Conservation (phyloP, 2,113 vertebrate genomes). For the Phainopepla nitens region DNA sequence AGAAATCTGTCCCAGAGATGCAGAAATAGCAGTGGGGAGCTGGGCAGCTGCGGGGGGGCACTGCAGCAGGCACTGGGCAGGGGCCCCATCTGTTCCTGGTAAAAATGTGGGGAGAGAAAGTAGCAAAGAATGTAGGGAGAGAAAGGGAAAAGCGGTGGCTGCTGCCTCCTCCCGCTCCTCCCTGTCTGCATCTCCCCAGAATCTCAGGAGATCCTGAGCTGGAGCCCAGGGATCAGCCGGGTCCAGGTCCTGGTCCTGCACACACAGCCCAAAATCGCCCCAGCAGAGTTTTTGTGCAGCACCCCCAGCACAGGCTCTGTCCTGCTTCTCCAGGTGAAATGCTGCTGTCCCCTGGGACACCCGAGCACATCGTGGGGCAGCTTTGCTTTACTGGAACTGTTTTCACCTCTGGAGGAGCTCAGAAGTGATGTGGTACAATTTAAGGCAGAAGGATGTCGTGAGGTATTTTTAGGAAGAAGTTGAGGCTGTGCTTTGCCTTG, state of each 20-base stretch:
- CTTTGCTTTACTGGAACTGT: neutral
- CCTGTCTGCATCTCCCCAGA: neutral
- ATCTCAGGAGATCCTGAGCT: neutral
- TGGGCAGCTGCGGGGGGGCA: slow-evolving; percentile 57
- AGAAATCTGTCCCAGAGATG: slow-evolving; percentile 42
- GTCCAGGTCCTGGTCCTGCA: neutral
- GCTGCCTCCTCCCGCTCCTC: neutral
- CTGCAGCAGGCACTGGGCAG: neutral
- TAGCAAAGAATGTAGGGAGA: too few relatives aligned
- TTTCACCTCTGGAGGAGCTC: neutral
- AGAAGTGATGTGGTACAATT: neutral
- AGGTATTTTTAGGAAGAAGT: neutral
- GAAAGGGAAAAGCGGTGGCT: neutral
- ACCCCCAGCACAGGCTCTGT: neutral
- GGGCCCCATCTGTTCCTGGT: slow-evolving; percentile 58
- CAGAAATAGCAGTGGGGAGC: slow-evolving; percentile 34
- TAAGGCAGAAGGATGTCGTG: neutral
- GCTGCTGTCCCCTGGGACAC: neutral
- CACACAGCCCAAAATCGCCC: neutral
- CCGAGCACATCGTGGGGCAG: neutral
- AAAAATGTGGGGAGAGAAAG: neutral
- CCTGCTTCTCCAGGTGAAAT: neutral
- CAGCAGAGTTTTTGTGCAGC: neutral
- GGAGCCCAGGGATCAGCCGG: neutral
- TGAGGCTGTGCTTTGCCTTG: neutral